A percentile compares a stretch with the other conserved stretches of the same genome.
Conservation (phyloP, 2,113 vertebrate species). For the Bos javanicus region DNA sequence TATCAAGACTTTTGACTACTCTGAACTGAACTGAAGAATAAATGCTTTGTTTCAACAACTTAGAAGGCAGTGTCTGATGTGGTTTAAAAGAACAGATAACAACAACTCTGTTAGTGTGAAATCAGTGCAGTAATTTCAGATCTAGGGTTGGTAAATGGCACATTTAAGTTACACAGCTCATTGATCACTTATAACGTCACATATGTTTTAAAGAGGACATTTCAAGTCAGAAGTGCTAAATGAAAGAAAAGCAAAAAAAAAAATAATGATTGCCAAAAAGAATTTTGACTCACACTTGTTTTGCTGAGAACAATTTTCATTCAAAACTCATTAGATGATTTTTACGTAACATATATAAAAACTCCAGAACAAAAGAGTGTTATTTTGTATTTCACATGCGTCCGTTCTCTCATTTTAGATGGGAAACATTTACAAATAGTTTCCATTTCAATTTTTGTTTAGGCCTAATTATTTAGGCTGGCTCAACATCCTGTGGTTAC, state of each 20-base stretch:
- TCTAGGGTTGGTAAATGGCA: not conserved
- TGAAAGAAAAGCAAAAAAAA: not conserved
- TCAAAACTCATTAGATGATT: not conserved
- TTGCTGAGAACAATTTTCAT: not conserved
- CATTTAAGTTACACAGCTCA: not conserved
- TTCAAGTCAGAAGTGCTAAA: not conserved
- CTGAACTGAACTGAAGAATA: not conserved
- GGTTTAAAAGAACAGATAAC: not conserved
- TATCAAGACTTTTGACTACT: not conserved
- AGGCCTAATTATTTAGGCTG: not conserved
- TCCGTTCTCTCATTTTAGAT: not conserved
- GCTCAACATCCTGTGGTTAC: not conserved
- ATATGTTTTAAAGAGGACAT: not conserved
- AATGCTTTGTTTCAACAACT: not conserved
- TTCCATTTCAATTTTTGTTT: slow-evolving; percentile 7
- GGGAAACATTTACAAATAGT: slow-evolving; percentile 35
- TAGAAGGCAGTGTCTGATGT: not conserved
- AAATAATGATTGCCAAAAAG: not conserved
- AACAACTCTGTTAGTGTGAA: not conserved
- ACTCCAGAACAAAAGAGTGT: not conserved
- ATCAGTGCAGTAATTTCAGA: not conserved
- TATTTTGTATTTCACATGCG: not conserved
- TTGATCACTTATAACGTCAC: not conserved
- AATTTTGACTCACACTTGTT: not conserved
- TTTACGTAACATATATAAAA: not conserved